These are phyloP conservation scores for Aporophyla lueneburgensis DNA, from an alignment of 2,888 invertebrate genomes.

Conservation along the genomic window DNA sequence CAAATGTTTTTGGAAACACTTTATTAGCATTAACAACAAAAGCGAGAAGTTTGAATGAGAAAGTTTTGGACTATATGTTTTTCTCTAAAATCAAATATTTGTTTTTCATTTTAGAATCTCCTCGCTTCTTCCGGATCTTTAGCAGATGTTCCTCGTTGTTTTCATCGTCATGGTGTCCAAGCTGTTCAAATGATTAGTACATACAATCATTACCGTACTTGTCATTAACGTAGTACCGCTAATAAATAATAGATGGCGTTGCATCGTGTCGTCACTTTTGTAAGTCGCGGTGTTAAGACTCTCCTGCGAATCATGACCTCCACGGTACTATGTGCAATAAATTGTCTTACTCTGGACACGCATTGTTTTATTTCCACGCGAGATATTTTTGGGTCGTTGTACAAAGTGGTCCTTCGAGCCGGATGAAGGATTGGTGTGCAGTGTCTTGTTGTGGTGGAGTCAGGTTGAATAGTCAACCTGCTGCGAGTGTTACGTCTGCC, in stretches of 20 bases:
- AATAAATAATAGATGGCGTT: no score
- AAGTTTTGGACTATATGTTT: neutral
- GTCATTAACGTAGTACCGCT: no score
- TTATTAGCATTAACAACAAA: neutral
- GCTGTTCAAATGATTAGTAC: no score
- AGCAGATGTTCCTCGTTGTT: neutral
- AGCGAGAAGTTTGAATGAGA: neutral
- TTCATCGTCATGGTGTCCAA: neutral
- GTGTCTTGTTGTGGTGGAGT: neutral
- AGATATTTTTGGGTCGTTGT: constrained; percentile 1
- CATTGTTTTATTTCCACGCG: neutral
- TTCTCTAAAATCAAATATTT: neutral
- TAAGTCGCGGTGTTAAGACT: no score
- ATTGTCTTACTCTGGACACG: no score
- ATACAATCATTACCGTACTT: no score
- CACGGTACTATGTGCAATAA: no score
- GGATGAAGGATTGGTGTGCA: neutral
- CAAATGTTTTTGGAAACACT: neutral
- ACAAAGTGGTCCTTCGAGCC: neutral
- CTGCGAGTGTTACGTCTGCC: neutral
- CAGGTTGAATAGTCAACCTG: no score
- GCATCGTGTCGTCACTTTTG: no score
- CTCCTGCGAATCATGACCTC: no score
- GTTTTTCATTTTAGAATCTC: neutral
- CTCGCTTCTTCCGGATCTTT: neutral